Percentiles rank a stretch among this genome's conserved stretches.
phyloP scores from a whole-genome alignment of 30 jellyfish, hydroid and myxozoan species.

The Aurelia sp. region DNA sequence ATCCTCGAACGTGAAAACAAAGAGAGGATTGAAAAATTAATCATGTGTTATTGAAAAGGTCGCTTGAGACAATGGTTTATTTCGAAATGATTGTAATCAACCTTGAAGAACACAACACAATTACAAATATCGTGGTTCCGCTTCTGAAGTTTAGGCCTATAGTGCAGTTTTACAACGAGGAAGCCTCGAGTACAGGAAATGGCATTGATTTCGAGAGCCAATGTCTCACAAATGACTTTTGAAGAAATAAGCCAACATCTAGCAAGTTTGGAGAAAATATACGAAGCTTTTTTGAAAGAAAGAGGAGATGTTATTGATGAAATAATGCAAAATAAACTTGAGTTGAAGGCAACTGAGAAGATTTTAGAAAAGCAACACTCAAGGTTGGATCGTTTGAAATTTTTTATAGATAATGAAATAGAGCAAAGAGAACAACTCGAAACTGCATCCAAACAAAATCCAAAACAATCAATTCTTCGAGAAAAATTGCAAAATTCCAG shows the following conservation, averaged over 20 bases:
- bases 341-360: conserved; percentile 21
- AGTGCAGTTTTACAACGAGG: too few species aligned
- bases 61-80: too few species aligned
- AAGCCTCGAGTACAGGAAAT: too few species aligned
- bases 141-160: too few species aligned
- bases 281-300: conserved; percentile 10
- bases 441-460: conserved; percentile 31
- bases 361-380: conserved; percentile 23
- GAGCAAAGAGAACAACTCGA: conserved; percentile 52
- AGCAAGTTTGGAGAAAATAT: neutral
- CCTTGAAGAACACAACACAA: too few species aligned
- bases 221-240: neutral
- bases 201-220: neutral
- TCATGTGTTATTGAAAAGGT: too few species aligned
- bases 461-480: conserved; percentile 40
- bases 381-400: conserved; percentile 45
- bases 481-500: conserved; percentile 14
- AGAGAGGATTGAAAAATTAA: too few species aligned
- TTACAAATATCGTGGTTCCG: too few species aligned
- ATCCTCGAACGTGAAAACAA: too few species aligned
- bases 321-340: neutral
- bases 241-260: neutral
- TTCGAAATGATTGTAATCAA: too few species aligned
- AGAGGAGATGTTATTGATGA: neutral
- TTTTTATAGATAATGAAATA: conserved; percentile 35